Base-by-base conservation (phyloP, 2,888 invertebrate species). In the Drosophila fungiperda region DNA sequence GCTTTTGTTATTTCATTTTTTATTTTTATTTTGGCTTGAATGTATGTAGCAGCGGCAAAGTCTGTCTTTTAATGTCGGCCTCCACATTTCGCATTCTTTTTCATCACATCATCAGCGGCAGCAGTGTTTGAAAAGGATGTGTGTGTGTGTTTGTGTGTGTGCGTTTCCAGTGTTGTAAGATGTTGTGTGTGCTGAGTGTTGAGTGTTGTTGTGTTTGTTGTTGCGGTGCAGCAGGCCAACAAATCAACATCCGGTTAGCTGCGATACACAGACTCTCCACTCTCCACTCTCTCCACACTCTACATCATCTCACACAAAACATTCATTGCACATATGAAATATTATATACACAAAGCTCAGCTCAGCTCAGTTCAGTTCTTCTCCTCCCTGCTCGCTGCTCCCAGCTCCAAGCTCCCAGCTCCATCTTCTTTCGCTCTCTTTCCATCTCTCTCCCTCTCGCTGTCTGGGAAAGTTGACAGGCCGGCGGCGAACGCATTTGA, bases 401-500 rank as follows among this genome's bases (percentile, higher is more conserved):
- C 26, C 0, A 3, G 26, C 48, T 38, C 23, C 8, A 61, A 23
- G 38, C 42, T 32, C 48, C 15, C 52, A 49, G 36, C 35, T 23
- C 35, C 29, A 29, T 12, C 3, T 17, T 33, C 17, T 26, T 20
- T 33, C 26, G 48, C 53, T 60, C 45, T 55, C 42, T 53, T 23
- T 53, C 29, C 9, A 11, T 36, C 12, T 48, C 54, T 15, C 35
- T 17, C 20, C 15, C 68, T 57, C 45, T 33, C 58, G 36, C 36
- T 60, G 81, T 79, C 68, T 81, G 83, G 68, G 67, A 74, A 64
- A 80, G 82, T 73, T 82, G 85, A 84, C 87, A 80, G 82, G 64
- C 77, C 77, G 78, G 73, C 73, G 70, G 77, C 82, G 58, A 66
- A 64, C 78, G 83, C 83, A 84, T 78, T 85, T 87, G 86, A 83